Base-by-base conservation (phyloP, 1,140 invertebrate genomes). In the Spodoptera litura region DNA sequence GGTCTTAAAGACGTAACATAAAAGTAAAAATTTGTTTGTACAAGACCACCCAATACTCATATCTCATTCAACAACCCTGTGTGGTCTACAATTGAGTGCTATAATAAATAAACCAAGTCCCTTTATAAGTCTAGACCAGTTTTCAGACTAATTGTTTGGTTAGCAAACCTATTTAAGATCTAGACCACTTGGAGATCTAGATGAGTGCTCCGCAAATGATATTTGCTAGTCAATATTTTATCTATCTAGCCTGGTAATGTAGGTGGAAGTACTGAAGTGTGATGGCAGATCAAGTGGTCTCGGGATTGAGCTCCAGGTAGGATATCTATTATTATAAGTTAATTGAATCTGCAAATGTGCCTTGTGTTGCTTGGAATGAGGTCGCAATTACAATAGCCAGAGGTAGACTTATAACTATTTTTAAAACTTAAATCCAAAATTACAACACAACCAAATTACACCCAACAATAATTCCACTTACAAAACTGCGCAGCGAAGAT, bases 161-260 rank as follows among this genome's bases (percentile, higher is more conserved):
- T 6, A 31, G 58, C 58, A 61, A 61, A 61, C 58, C 11, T 61
- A 58, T 58, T 27, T 27, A 61, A 31, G 31, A 13, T 61, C 27
- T 35, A 13, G 27, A 61, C 12, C 58, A 61, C 2, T 61, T 61
- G 1, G 25, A 44, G 8, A 44, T 10, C 38, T 44, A 44, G 38
- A 44, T 44, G 38, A 44, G 38, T 44, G 38, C 38, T 44, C 38
- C 1, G 38, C 38, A 44, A 44, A 44, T 44, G 38, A 44, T 4
- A 44, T 44, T 44, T 44, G 38, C 9, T 6, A 6, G 38, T 4
- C 38, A 44, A 44, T 44, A 44, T 44, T 44, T 44, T 44, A 10
- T 9, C 9, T 6, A 0, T 1, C 38, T 44, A 0, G 31, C 3
- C 31, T 31, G 3, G 3, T 31, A 31, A 31, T 2, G 31, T 31